phyloP scores from a whole-genome alignment of 2,113 vertebrate genomes.

The Pungitius pungitius region DNA sequence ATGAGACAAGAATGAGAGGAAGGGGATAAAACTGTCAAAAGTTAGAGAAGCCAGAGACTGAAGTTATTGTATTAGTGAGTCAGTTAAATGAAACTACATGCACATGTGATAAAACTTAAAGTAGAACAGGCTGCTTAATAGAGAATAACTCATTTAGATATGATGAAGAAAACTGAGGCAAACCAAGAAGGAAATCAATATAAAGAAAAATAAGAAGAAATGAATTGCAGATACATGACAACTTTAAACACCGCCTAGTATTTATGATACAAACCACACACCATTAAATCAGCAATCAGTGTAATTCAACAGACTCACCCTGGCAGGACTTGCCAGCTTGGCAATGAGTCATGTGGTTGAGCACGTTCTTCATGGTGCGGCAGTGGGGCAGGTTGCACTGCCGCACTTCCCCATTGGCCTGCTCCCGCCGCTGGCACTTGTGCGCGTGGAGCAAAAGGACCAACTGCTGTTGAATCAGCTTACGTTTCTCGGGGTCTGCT shows the following conservation, averaged over 20 bases:
- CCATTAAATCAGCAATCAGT: conserved; percentile 18
- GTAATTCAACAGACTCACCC: conserved; percentile 81
- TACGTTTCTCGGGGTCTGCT: conserved; percentile 97
- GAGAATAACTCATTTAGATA: conserved; percentile 25
- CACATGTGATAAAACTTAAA: conserved; percentile 34
- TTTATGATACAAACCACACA: conserved; percentile 20
- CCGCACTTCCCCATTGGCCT: conserved; percentile 94
- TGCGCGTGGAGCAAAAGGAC: conserved; percentile 96
- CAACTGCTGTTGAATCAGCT: conserved; percentile 97
- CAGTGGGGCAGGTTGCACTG: conserved; percentile 98
- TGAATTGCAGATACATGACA: conserved; percentile 22
- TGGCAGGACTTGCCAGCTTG: conserved; percentile 99
- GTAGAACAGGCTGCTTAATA: conserved; percentile 19
- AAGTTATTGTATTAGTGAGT: conserved; percentile 73
- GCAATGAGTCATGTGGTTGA: conserved; percentile 99
- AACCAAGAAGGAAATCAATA: conserved; percentile 29
- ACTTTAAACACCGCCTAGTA: conserved; percentile 22
- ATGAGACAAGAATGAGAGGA: conserved; percentile 76
- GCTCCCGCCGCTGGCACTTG: conserved; percentile 97
- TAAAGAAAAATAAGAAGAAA: background rate
- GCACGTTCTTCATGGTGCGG: conserved; percentile 98
- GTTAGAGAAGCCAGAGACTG: conserved; percentile 22
- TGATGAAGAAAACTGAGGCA: background rate
- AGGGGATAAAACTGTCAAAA: conserved; percentile 5
- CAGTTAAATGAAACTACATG: conserved; percentile 53